A percentile compares a stretch with the other conserved stretches of the same genome.
These are phyloP conservation scores for Drosophila fungiperda DNA, from an alignment of 2,888 invertebrate species.

Conservation along the genomic window DNA sequence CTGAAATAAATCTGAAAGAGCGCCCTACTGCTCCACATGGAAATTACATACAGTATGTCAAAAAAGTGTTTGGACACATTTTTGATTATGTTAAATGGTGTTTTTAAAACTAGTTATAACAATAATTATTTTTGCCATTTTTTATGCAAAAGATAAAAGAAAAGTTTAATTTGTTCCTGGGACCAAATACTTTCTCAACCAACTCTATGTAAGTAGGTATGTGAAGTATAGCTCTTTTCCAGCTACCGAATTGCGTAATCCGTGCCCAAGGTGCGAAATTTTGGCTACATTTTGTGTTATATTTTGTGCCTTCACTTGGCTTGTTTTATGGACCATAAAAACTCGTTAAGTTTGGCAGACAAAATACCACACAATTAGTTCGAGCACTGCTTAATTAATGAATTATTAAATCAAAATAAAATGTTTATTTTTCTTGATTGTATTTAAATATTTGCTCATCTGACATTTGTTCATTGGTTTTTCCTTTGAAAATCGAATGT, in stretches of 20 bases:
- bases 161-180: background rate
- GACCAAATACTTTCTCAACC: background rate
- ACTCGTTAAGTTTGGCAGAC: background rate
- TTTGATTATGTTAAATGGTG: background rate
- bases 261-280: constrained; percentile 42
- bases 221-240: constrained; percentile 29
- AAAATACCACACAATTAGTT: background rate
- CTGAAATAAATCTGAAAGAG: constrained; percentile 2
- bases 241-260: constrained; percentile 64
- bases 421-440: background rate
- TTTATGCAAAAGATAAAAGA: background rate
- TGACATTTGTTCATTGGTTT: constrained; percentile 19
- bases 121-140: background rate
- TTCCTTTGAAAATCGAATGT: constrained; percentile 52
- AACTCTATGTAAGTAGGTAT: background rate
- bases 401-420: background rate
- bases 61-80: background rate
- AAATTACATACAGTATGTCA: constrained; percentile 25
- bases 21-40: constrained; percentile 60
- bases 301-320: constrained; percentile 8
- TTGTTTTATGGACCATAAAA: constrained; percentile 25
- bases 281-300: constrained; percentile 16
- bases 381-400: background rate
- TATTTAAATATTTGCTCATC: background rate
- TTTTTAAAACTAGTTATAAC: background rate